Evolutionary conservation across 2,888 invertebrate species (phyloP).

Genomic region (Petrolisthes cinctipes): DNA sequence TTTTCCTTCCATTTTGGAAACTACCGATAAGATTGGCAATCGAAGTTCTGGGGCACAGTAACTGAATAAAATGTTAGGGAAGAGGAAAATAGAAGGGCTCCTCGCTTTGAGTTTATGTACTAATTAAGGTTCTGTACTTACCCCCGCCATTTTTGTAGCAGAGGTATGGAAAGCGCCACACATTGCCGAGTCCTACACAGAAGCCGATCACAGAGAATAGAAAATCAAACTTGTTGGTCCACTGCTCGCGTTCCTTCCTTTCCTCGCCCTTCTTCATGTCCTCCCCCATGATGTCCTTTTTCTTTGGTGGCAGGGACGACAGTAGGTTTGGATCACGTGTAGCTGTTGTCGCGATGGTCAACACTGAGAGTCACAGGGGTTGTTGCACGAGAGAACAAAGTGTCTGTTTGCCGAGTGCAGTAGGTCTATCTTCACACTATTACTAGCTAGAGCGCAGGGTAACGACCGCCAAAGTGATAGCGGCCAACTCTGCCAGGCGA

Average conservation of each 20-base stretch:
- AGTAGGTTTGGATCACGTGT: not conserved
- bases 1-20: too few relatives aligned
- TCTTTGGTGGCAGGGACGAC: not conserved
- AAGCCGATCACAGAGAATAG: slow-evolving; percentile 63
- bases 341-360: not conserved
- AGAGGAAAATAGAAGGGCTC: too few relatives aligned
- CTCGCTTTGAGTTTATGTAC: too few relatives aligned
- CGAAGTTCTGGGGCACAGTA: too few relatives aligned
- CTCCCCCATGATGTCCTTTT: slow-evolving; percentile 23
- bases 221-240: slow-evolving; percentile 62
- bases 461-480: too few relatives aligned
- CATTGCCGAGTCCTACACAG: slow-evolving; percentile 64
- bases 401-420: not conserved
- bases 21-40: too few relatives aligned
- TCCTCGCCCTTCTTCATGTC: slow-evolving; percentile 37
- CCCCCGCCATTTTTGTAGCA: slow-evolving; percentile 65
- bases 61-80: too few relatives aligned
- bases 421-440: not conserved
- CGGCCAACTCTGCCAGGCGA: too few relatives aligned
- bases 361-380: too few relatives aligned
- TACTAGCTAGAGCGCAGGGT: too few relatives aligned
- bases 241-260: slow-evolving; percentile 57
- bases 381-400: not conserved
- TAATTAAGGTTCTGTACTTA: slow-evolving; percentile 39
- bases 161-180: slow-evolving; percentile 65